phyloP scores from a whole-genome alignment of 2,888 invertebrate genomes.

The Pristionchus exspectatus region DNA sequence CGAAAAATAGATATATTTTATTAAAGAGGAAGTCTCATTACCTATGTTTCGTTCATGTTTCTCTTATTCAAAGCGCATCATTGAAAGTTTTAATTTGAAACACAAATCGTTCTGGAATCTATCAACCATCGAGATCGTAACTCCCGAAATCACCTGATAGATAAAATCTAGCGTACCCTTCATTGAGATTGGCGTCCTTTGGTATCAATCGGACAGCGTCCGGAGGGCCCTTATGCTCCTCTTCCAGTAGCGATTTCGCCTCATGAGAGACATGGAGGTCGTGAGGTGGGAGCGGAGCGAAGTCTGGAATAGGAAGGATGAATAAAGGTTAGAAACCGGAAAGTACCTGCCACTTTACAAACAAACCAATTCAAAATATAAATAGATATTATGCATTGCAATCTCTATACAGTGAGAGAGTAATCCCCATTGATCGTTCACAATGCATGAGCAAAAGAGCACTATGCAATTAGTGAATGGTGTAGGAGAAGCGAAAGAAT shows the following conservation, averaged over 20 bases:
- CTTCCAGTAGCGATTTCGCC: slow-evolving; percentile 66
- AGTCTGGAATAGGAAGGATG: background rate
- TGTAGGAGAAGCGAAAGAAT: background rate
- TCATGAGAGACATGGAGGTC: slow-evolving; percentile 56
- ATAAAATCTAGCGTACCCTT: slow-evolving; percentile 58
- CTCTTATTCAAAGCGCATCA: too few relatives aligned
- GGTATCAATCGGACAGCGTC: slow-evolving; percentile 66
- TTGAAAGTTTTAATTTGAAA: too few relatives aligned
- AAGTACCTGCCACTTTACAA: too few relatives aligned
- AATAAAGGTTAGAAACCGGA: background rate
- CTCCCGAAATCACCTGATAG: background rate
- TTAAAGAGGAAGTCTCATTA: too few relatives aligned
- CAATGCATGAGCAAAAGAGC: slow-evolving; percentile 36
- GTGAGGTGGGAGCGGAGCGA: background rate
- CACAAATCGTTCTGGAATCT: too few relatives aligned
- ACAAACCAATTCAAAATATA: too few relatives aligned
- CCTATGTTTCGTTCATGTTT: too few relatives aligned
- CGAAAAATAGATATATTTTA: too few relatives aligned
- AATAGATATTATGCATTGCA: too few relatives aligned
- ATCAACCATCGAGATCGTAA: too few relatives aligned
- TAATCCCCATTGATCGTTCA: background rate
- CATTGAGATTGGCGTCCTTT: slow-evolving; percentile 67
- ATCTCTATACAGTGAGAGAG: background rate
- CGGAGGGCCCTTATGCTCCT: slow-evolving; percentile 58
- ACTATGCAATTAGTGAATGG: background rate